Percentiles rank a stretch among this genome's conserved stretches.
These are phyloP conservation scores for Drosophila meridionalis DNA, from an alignment of 2,888 invertebrate species.

Conservation along the genomic window DNA sequence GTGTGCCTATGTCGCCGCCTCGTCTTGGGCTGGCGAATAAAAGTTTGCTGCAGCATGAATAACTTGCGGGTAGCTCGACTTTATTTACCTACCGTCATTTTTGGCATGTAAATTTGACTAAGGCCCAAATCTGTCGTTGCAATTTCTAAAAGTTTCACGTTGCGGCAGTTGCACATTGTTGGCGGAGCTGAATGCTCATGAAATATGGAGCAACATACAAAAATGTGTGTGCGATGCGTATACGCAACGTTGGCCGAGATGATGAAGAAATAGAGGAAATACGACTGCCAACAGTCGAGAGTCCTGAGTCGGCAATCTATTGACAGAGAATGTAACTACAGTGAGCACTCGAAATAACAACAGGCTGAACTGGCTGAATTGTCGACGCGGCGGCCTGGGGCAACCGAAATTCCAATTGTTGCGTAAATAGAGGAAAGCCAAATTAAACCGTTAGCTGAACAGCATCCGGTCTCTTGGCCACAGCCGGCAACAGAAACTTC, in stretches of 20 bases:
- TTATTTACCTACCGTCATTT: slow-evolving; percentile 6
- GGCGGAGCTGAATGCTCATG: slow-evolving; percentile 33
- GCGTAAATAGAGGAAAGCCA: slow-evolving; percentile 46
- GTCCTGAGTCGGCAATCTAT: slow-evolving; percentile 25
- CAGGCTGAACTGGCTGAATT: slow-evolving; percentile 14
- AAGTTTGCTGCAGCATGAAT: slow-evolving; percentile 50
- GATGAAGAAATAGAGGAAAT: slow-evolving; percentile 3
- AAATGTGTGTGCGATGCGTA: slow-evolving; percentile 37
- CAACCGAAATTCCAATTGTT: slow-evolving; percentile 51
- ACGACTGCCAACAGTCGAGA: slow-evolving; percentile 6
- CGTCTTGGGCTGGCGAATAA: slow-evolving; percentile 11
- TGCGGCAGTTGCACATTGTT: slow-evolving; percentile 56
- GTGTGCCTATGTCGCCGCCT: slow-evolving; percentile 46
- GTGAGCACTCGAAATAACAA: slow-evolving; percentile 27
- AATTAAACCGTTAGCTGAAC: slow-evolving; percentile 45
- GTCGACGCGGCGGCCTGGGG: background rate
- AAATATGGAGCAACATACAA: slow-evolving; percentile 41
- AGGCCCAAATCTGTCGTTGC: slow-evolving; percentile 53
- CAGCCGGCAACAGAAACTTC: slow-evolving; percentile 10
- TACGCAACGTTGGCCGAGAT: slow-evolving; percentile 30
- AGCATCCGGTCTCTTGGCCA: slow-evolving; percentile 26
- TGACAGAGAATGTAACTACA: slow-evolving; percentile 20
- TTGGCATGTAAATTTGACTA: slow-evolving; percentile 15
- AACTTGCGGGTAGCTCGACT: slow-evolving; percentile 22
- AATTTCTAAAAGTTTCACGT: slow-evolving; percentile 67